These are phyloP conservation scores for Cyclina sinensis DNA, from an alignment of 1,140 invertebrate genomes.

Conservation along the genomic window DNA sequence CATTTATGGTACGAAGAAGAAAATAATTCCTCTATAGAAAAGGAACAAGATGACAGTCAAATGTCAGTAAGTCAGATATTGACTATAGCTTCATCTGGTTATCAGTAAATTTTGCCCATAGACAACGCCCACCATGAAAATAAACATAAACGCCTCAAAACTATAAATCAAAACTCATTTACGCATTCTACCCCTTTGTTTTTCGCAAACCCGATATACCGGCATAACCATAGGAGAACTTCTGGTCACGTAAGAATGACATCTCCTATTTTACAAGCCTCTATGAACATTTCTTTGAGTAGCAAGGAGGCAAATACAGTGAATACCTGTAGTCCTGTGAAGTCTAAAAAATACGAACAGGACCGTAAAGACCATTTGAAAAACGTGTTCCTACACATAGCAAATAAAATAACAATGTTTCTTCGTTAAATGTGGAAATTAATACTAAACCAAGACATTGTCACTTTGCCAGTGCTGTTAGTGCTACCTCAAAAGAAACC, in stretches of 20 bases:
- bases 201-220: conserved; percentile 95
- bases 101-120: conserved; percentile 96
- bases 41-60: conserved; percentile 77
- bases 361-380: conserved; percentile 73
- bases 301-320: conserved; percentile 77
- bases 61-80: conserved; percentile 92
- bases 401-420: conserved; percentile 61
- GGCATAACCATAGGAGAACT: conserved; percentile 75
- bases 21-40: conserved; percentile 78
- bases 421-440: conserved; percentile 56
- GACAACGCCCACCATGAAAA: conserved; percentile 87
- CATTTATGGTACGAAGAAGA: conserved; percentile 84
- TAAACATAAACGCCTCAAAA: neutral
- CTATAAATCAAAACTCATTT: conserved; percentile 33
- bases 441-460: conserved; percentile 28
- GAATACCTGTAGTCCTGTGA: conserved; percentile 76
- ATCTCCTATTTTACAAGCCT: conserved; percentile 66
- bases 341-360: conserved; percentile 49
- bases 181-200: conserved; percentile 89
- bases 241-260: conserved; percentile 72
- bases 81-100: conserved; percentile 95
- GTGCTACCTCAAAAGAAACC: conserved; percentile 51
- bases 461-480: conserved; percentile 46
- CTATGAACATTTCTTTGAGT: conserved; percentile 77
- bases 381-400: conserved; percentile 62